Evolutionary conservation across 2,113 vertebrate species (phyloP).

Genomic region (Pseudolaguvia tuberculata): DNA sequence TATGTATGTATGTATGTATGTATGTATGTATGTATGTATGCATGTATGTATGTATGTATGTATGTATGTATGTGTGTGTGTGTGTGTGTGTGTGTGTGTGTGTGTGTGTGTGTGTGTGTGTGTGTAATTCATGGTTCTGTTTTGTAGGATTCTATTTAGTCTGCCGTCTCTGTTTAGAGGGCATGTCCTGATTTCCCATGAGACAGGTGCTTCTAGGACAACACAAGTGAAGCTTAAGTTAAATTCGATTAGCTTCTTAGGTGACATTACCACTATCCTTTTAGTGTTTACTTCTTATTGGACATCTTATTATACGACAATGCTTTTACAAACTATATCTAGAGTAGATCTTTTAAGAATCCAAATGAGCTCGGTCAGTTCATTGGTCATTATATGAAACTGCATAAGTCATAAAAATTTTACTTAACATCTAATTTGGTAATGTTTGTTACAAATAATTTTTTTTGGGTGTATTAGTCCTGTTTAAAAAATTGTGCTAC

Average conservation of each 20-base stretch:
- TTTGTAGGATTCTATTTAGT: background rate
- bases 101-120: constrained; percentile 12
- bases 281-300: background rate
- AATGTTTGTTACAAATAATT: background rate
- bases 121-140: background rate
- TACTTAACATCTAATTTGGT: no score
- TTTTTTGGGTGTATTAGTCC: background rate
- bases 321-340: background rate
- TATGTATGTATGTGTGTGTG: no score
- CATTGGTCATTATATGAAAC: background rate
- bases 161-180: background rate
- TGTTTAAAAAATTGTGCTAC: background rate
- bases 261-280: background rate
- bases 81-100: no score
- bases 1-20: no score
- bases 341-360: background rate
- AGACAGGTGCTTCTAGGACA: constrained; percentile 1
- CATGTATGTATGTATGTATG: no score
- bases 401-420: background rate
- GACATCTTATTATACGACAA: background rate
- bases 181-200: constrained; percentile 3
- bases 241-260: background rate
- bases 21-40: no score
- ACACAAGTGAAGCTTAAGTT: background rate
- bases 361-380: no score